Percentiles rank a stretch among this genome's conserved stretches.
Evolutionary conservation across 2,113 vertebrate species (phyloP).

Genomic region (Anguilla japonica): DNA sequence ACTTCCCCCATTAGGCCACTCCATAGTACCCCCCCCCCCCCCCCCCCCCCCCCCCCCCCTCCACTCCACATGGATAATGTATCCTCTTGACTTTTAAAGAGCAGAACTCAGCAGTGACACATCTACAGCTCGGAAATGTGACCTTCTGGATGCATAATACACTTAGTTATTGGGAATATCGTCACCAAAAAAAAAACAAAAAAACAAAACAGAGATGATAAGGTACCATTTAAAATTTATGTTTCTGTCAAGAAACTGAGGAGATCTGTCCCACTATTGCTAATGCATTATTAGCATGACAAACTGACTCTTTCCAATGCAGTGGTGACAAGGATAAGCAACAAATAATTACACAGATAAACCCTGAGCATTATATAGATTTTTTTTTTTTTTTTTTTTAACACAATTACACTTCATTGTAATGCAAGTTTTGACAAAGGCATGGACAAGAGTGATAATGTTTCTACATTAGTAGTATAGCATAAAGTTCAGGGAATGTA

Average conservation of each 20-base stretch:
- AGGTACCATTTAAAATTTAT: not conserved
- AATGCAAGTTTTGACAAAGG: not conserved
- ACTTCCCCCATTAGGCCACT: not conserved
- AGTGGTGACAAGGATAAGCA: not conserved
- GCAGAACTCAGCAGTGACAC: not conserved
- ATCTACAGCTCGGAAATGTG: conserved; percentile 26
- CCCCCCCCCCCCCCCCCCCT: not conserved
- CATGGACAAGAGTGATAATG: not conserved
- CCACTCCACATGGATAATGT: conserved; percentile 17
- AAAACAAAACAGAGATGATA: not conserved
- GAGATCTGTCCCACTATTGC: not conserved
- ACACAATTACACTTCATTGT: not conserved
- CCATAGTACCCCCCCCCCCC: conserved; percentile 1
- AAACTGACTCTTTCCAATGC: not conserved
- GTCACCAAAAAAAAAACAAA: not conserved
- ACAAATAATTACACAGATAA: not conserved
- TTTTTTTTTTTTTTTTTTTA: too few relatives aligned
- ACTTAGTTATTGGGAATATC: not conserved
- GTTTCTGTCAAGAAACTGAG: not conserved
- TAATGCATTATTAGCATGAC: not conserved
- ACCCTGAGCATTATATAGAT: not conserved
- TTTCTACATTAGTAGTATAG: not conserved
- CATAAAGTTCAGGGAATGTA: not conserved
- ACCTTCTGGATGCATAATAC: conserved; percentile 37
- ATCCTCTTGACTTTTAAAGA: conserved; percentile 42